These are phyloP conservation scores for Chrysolina americana DNA, from an alignment of 2,888 invertebrate species.

Conservation along the genomic window DNA sequence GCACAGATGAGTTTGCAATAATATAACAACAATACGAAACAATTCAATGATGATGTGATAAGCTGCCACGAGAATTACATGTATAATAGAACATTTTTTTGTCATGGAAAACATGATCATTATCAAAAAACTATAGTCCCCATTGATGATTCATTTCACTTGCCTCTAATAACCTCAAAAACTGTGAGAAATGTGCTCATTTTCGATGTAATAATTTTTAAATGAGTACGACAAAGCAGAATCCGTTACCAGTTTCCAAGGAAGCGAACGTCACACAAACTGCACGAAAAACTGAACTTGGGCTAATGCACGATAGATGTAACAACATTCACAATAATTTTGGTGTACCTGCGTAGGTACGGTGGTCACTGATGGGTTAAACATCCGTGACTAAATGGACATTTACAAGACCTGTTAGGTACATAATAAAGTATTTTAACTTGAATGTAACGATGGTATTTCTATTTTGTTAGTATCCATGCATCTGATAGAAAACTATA, in stretches of 20 bases:
- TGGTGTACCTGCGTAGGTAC: too few relatives aligned
- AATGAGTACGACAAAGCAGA: background rate
- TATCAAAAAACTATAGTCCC: background rate
- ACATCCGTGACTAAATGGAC: too few relatives aligned
- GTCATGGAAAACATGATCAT: background rate
- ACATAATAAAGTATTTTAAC: too few relatives aligned
- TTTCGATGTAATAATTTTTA: background rate
- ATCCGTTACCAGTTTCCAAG: background rate
- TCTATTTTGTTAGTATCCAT: too few relatives aligned
- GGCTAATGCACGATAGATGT: too few relatives aligned
- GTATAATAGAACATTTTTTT: background rate
- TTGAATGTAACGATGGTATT: too few relatives aligned
- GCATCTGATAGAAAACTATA: too few relatives aligned
- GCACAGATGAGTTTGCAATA: background rate
- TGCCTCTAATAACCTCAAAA: background rate
- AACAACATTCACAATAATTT: too few relatives aligned
- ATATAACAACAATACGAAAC: too few relatives aligned
- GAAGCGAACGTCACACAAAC: background rate
- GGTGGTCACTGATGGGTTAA: too few relatives aligned
- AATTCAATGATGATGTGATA: background rate
- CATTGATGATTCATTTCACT: background rate
- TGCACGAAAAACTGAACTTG: background rate
- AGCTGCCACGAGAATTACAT: background rate
- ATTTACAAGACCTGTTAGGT: too few relatives aligned
- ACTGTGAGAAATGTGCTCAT: background rate